Evolutionary conservation across 2,797 vertebrate species (phyloP), one percentile per base, ranked within the genome.

Genomic region (Australoheros facetus): DNA sequence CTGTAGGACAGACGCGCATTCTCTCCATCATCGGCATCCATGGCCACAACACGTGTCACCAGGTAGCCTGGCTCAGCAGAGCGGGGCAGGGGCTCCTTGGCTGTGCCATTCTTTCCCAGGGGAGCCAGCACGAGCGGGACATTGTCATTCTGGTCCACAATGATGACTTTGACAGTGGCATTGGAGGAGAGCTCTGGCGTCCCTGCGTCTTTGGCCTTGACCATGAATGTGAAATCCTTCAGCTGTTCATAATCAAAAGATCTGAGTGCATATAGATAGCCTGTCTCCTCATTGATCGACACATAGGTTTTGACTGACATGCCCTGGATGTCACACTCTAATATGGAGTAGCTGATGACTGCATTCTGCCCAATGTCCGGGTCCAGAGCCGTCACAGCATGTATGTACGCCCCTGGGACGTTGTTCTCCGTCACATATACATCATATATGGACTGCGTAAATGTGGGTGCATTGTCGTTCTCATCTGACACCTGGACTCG

Each of bases 231-330:
- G 92, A 99, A 99, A 84, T 98, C 97, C 86, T 98, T 98, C 53
- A 98, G 95, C 93, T 97, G 98, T 90, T 99, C 98, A 12, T 99
- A 99, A 88, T 99, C 98, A 66, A 99, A 99, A 10, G 98, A 98
- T 78, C 98, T 94, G 79, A 99, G 96, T 0, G 98, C 98, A 30
- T 99, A 99, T 79, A 99, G 94, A 80, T 98, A 98, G 30, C 98
- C 98, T 4, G 98, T 99, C 92, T 99, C 98, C 3, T 98, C 96
- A 86, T 99, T 99, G 94, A 99, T 98, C 79, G 98, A 99, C 91
- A 99, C 98, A 14, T 99, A 99, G 16, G 98, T 99, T 92, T 97
- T 97, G 56, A 99, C 97, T 0, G 98, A 99, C 98, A 99, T 99
- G 89, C 97, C 97, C 94, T 98, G 97, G 80, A 99, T 99, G 88